phyloP scores from a whole-genome alignment of 2,888 invertebrate species.

The Drosophila multiciliata region DNA sequence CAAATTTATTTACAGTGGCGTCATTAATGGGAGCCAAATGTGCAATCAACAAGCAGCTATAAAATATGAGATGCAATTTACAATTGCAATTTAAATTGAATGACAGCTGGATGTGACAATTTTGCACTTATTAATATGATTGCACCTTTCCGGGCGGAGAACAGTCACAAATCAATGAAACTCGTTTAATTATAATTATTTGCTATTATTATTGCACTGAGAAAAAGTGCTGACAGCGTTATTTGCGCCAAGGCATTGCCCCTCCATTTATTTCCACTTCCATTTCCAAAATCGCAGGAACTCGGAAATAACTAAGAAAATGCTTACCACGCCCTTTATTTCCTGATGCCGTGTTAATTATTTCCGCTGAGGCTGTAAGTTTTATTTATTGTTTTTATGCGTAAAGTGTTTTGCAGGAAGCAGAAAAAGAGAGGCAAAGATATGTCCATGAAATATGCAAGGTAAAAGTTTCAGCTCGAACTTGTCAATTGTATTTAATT shows the following conservation, averaged over 20 bases:
- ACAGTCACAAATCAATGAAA: slow-evolving; percentile 72
- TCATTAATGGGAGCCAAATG: slow-evolving; percentile 53
- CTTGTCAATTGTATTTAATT: slow-evolving; percentile 72
- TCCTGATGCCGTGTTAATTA: slow-evolving; percentile 68
- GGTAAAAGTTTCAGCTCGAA: slow-evolving; percentile 26
- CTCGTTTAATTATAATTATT: slow-evolving; percentile 49
- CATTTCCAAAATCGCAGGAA: slow-evolving; percentile 17
- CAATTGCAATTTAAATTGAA: slow-evolving; percentile 60
- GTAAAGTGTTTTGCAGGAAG: slow-evolving; percentile 26
- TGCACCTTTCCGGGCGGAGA: slow-evolving; percentile 10
- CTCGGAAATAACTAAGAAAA: slow-evolving; percentile 54
- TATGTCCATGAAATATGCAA: slow-evolving; percentile 59
- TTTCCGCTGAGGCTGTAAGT: slow-evolving; percentile 67
- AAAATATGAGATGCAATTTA: slow-evolving; percentile 67
- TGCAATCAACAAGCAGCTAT: slow-evolving; percentile 39
- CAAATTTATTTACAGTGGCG: slow-evolving; percentile 74
- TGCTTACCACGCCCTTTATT: slow-evolving; percentile 63
- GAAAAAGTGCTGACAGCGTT: slow-evolving; percentile 57
- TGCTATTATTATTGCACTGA: slow-evolving; percentile 40
- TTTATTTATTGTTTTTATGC: slow-evolving; percentile 69
- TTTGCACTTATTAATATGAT: slow-evolving; percentile 9
- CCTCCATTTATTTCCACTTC: background rate
- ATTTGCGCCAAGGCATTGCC: slow-evolving; percentile 11
- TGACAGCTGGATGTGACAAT: slow-evolving; percentile 66
- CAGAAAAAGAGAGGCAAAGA: background rate